Evolutionary conservation across 2,888 invertebrate genomes (phyloP), one percentile per base, ranked within the genome.

Genomic region (Choreutis nemorana): DNA sequence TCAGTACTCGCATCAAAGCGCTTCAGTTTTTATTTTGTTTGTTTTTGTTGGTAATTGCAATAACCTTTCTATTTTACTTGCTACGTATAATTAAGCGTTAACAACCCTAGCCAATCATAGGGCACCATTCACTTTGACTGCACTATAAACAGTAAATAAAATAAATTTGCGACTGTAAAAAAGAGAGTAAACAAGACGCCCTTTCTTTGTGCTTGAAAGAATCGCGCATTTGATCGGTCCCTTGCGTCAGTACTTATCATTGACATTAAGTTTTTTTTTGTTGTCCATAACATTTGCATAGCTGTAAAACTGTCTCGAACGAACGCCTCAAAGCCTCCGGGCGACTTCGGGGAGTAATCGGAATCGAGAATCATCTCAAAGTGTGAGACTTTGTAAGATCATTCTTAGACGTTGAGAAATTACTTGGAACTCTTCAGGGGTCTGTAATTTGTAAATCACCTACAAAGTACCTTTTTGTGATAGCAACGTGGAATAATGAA

Each of bases 201-300:
- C 29, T 31, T 44, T 41, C 28, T 30, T 31, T 24, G n/a, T 27
- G n/a, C 44, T 45, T 47, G 50, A 47, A n/a, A n/a, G n/a, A 41
- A 37, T 42, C 49, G 47, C 43, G 45, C 52, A 48, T 51, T 41
- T 53, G 59, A 72, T 72, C 62, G 64, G 44, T 51, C 72, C 75
- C 73, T 40, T 40, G 64, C 56, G 77, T 45, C 36, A 50, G 58
- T 65, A 73, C 75, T 77, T 77, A 77, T 77, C 77, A 72, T 71
- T 66, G 73, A 65, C 72, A 71, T 75, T 71, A 77, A 72, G 70
- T 75, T 77, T 77, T n/a, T n/a, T 39, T 79, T 78, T 75, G 73
- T 72, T 73, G 75, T 77, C 77, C 72, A 75, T 79, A 79, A 78
- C 65, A 80, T 80, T 80, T 72, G 77, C 78, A 80, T 80, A 79